phyloP scores from a whole-genome alignment of 1,140 invertebrate species.

The Drosophila biarmipes region DNA sequence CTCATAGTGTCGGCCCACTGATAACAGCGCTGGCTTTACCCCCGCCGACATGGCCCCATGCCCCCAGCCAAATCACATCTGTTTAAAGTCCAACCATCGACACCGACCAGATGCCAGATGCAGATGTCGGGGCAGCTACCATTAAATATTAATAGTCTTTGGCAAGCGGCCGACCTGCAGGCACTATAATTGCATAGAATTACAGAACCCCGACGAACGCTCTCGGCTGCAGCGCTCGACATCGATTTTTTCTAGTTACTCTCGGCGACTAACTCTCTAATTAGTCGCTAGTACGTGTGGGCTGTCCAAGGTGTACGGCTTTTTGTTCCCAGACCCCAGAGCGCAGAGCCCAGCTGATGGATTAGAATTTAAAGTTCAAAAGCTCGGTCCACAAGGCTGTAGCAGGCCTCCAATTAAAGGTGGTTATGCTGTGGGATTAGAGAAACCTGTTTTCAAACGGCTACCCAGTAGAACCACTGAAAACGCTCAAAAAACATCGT shows the following conservation, averaged over 20 bases:
- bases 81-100: constrained; percentile 45
- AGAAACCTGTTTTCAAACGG: constrained; percentile 26
- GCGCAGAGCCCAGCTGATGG: constrained; percentile 31
- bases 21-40: constrained; percentile 15
- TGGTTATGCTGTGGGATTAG: constrained; percentile 14
- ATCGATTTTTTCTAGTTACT: constrained; percentile 31
- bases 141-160: constrained; percentile 56
- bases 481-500: neutral
- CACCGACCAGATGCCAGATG: constrained; percentile 28
- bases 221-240: constrained; percentile 19
- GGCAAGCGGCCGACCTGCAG: constrained; percentile 25
- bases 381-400: constrained; percentile 55
- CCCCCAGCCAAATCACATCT: constrained; percentile 3
- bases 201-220: constrained; percentile 22
- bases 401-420: constrained; percentile 30
- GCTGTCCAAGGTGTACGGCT: constrained; percentile 42
- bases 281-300: constrained; percentile 66
- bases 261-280: constrained; percentile 50
- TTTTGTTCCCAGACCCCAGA: constrained; percentile 23
- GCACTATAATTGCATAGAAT: constrained; percentile 55
- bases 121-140: constrained; percentile 22
- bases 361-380: constrained; percentile 64
- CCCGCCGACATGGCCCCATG: neutral
- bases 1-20: neutral
- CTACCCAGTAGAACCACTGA: neutral